Base-by-base conservation (phyloP, 2,888 invertebrate species). In the Apomyelois bistriatella region DNA sequence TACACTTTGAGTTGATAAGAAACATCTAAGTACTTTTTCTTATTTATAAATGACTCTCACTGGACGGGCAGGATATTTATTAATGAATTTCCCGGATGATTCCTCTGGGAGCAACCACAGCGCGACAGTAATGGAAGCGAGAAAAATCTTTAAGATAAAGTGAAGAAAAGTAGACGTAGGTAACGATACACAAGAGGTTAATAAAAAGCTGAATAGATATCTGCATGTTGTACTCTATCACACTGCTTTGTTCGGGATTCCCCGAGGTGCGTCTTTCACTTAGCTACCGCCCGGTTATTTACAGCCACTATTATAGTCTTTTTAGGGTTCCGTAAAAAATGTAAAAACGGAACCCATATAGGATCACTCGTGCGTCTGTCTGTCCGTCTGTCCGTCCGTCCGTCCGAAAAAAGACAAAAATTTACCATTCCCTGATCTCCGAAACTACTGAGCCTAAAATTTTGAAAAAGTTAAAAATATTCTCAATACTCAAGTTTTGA, bases 121-220 rank as follows among this genome's bases (percentile, higher is more conserved):
- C 58, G 69, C 60, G 72, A 75, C 72, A 71, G 69, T 76, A 81
- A 80, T 78, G 70, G 74, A 76, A 76, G 68, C 62, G 69, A 68
- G 68, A 76, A 80, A 75, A 80, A 75, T 62, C 66, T 63, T 66
- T 54, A 70, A 13, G 68, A 76, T 64, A 74, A 73, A 75, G 67
- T 68, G 70, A 66, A 57, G 64, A 67, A 68, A 59, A 62, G 68
- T 58, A 60, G 59, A 63, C 53, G 64, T 59, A 64, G 62, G 62
- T 68, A 72, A 76, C 70, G 68, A 60, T 64, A 58, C 74, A 66
- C 74, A 22, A 49, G 76, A 64, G 76, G 56, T 60, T 58, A 62
- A 71, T 74, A 71, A 69, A 60, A 60, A 62, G 59, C 57, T 60
- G 58, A 65, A 64, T 64, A 59, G 57, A 68, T 70, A 67, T 66